Base-by-base conservation (phyloP, 1,140 invertebrate species). In the Euura saliciscinereae region DNA sequence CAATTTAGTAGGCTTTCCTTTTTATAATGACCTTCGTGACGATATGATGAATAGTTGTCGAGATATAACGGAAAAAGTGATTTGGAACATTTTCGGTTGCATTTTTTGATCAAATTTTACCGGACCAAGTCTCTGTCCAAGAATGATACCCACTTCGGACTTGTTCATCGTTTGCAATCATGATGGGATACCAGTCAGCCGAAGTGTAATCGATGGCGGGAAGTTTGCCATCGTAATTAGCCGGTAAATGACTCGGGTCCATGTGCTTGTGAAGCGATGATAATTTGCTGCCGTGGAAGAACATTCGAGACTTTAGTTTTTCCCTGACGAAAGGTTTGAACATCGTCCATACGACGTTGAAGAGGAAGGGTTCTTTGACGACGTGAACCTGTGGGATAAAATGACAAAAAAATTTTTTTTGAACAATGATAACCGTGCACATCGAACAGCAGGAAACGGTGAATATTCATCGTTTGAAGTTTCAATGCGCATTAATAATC, bases 241-340 rank as follows among this genome's bases (percentile, higher is more conserved):
- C 88, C 0, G 94, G 94, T 64, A 96, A 82, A 78, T 92, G 90
- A 28, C 89, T 90, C 0, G 91, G 89, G 2, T 88, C 87, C 66
- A 96, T 86, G 77, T 92, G 85, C 75, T 91, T 89, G 83, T 97
- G 93, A 0, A 95, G 86, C 2, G 90, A 91, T 0, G 87, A 80
- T 90, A 95, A 91, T 79, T 95, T 93, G 28, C 88, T 89, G 6
- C 94, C 94, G 83, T 95, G 94, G 90, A 95, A 94, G 83, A 89
- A 91, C 83, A 95, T 91, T 89, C 94, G 86, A 45, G 89, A 92
- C 83, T 92, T 93, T 46, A 97, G 89, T 84, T 97, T 97, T 75
- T 96, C 93, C 71, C 91, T 91, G 44, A 97, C 91, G 79, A 97
- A 95, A 1, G 96, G 96, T 83, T 95, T 95, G 85, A 97, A 94